Evolutionary conservation across 2,113 vertebrate species (phyloP).

Genomic region (Gorsachius goisagi): DNA sequence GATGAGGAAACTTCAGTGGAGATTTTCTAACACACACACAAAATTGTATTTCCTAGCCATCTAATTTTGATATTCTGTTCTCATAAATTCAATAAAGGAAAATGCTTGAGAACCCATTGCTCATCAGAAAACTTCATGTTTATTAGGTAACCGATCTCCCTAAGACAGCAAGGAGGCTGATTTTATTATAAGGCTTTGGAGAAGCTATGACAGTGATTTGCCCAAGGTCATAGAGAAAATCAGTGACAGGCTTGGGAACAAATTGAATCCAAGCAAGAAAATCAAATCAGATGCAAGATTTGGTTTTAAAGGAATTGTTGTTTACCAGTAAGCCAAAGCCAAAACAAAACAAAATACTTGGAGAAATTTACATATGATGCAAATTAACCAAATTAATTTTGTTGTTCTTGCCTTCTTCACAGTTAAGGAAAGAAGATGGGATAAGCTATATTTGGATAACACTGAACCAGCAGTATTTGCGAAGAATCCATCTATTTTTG

Average conservation of each 20-base stretch:
- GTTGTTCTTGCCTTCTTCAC: not conserved
- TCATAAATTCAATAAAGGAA: constrained; percentile 37
- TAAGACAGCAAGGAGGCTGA: constrained; percentile 22
- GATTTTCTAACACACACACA: not conserved
- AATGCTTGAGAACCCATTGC: constrained; percentile 1
- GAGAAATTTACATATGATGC: not conserved
- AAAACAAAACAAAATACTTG: not conserved
- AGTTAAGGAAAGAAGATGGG: not conserved
- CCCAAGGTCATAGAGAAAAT: constrained; percentile 39
- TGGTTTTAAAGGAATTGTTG: not conserved
- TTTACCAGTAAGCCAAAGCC: not conserved
- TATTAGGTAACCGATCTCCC: constrained; percentile 45
- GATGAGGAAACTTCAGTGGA: not conserved
- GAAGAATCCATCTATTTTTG: constrained; percentile 8
- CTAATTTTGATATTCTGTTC: not conserved
- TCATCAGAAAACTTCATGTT: constrained; percentile 31
- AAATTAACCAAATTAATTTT: not conserved
- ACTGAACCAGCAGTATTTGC: constrained; percentile 11
- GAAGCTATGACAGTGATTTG: constrained; percentile 36
- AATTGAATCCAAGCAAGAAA: constrained; percentile 10
- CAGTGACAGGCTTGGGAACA: constrained; percentile 2
- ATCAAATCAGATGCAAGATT: constrained; percentile 12
- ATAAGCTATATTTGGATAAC: constrained; percentile 15
- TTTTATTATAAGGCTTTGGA: constrained; percentile 41
- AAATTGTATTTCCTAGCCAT: not conserved